Percentiles rank a stretch among this genome's conserved stretches.
Evolutionary conservation across 2,113 vertebrate genomes (phyloP).

Genomic region (Brachyhypopomus gauderio): DNA sequence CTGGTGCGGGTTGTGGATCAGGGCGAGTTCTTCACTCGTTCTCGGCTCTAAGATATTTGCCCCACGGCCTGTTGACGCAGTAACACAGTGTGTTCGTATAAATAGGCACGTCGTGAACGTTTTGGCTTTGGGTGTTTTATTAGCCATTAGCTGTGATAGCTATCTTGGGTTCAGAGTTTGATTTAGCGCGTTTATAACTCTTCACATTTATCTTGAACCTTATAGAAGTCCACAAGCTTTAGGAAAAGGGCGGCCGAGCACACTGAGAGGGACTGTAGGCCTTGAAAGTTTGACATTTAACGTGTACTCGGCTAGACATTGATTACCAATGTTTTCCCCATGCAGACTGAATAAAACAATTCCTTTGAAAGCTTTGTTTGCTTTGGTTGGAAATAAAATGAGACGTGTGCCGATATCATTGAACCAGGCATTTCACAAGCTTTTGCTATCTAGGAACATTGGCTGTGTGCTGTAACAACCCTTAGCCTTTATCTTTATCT

Average conservation of each 20-base stretch:
- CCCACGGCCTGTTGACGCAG: too few species aligned
- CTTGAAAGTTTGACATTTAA: neutral
- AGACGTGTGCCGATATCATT: neutral
- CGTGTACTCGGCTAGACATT: neutral
- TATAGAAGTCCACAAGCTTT: neutral
- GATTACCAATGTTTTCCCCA: neutral
- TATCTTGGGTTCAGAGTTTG: neutral
- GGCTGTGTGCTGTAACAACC: neutral
- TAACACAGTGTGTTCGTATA: too few species aligned
- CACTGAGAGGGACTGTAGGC: neutral
- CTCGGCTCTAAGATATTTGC: too few species aligned
- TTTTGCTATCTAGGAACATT: neutral
- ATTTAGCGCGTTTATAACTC: neutral
- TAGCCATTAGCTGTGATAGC: neutral
- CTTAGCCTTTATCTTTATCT: too few species aligned
- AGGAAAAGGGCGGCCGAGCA: neutral
- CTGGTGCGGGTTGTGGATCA: too few species aligned
- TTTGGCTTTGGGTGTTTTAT: neutral
- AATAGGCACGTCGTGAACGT: neutral
- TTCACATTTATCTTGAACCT: neutral
- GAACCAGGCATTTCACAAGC: neutral
- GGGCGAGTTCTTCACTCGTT: too few species aligned
- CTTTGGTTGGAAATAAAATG: neutral
- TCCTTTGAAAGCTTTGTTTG: too few species aligned
- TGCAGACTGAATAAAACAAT: neutral